Conservation (phyloP, 2,888 invertebrate genomes). For the Acrobasis suavella region DNA sequence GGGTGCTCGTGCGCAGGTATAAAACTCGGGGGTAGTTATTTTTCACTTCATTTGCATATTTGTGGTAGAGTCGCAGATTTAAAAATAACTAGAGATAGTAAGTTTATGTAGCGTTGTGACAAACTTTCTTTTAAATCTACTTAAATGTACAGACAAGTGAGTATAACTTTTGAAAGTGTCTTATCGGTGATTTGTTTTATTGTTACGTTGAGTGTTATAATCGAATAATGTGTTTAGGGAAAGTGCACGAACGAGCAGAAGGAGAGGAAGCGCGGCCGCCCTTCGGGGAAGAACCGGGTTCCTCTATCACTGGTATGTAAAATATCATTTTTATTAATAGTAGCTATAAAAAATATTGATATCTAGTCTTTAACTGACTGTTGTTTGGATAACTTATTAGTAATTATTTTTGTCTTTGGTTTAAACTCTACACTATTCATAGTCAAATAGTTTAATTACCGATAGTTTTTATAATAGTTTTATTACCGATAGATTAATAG, state of each 20-base stretch:
- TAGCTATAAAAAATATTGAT: neutral
- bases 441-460: too few species aligned
- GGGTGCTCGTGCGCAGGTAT: neutral
- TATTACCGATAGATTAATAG: too few species aligned
- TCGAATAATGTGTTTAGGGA: neutral
- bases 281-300: conserved; percentile 47
- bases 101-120: neutral
- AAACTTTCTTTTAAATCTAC: neutral
- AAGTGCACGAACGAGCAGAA: neutral
- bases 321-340: too few species aligned
- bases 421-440: too few species aligned
- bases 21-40: neutral
- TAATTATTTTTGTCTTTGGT: too few species aligned
- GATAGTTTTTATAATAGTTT: too few species aligned
- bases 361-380: neutral
- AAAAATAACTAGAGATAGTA: neutral
- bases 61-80: neutral
- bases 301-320: conserved; percentile 48
- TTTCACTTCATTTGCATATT: neutral
- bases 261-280: conserved; percentile 44
- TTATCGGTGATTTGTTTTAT: neutral
- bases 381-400: neutral
- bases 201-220: neutral
- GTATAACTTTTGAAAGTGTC: neutral
- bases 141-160: neutral